Evolutionary conservation across 2,797 vertebrate genomes (phyloP).

Genomic region (Anas capensis): DNA sequence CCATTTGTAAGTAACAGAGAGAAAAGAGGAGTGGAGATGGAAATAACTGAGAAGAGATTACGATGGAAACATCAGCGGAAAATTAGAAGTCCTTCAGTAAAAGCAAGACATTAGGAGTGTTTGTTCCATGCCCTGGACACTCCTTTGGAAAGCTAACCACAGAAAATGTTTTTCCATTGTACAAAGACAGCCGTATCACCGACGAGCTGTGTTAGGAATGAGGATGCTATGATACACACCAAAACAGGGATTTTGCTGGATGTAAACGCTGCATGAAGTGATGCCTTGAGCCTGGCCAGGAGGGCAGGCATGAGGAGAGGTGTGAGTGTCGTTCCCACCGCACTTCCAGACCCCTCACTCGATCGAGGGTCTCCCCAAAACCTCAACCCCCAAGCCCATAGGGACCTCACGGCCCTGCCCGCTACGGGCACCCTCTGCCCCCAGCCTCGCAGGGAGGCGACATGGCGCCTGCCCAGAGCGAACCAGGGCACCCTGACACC

Average conservation of each 20-base stretch:
- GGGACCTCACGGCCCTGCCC: too few relatives aligned
- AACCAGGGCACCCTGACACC: rapidly evolving
- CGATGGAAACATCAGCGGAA: rapidly evolving
- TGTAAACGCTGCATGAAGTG: rapidly evolving
- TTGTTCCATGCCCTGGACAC: background rate
- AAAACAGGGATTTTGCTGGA: background rate
- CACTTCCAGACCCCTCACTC: rapidly evolving
- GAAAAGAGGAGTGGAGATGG: rapidly evolving
- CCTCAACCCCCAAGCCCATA: rapidly evolving
- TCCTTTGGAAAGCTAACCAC: background rate
- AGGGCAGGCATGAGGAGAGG: rapidly evolving
- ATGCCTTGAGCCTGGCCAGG: rapidly evolving
- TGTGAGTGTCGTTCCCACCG: rapidly evolving
- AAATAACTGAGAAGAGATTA: background rate
- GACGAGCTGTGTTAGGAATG: background rate
- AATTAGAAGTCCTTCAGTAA: background rate
- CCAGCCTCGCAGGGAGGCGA: too few relatives aligned
- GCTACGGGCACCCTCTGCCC: too few relatives aligned
- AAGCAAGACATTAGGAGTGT: background rate
- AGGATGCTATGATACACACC: rapidly evolving
- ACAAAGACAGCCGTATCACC: background rate
- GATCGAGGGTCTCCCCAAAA: background rate
- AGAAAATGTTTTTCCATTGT: background rate
- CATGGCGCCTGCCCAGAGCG: rapidly evolving
- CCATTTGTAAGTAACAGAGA: background rate